phyloP scores from a whole-genome alignment of 2,113 vertebrate genomes.

The Crypturellus undulatus region DNA sequence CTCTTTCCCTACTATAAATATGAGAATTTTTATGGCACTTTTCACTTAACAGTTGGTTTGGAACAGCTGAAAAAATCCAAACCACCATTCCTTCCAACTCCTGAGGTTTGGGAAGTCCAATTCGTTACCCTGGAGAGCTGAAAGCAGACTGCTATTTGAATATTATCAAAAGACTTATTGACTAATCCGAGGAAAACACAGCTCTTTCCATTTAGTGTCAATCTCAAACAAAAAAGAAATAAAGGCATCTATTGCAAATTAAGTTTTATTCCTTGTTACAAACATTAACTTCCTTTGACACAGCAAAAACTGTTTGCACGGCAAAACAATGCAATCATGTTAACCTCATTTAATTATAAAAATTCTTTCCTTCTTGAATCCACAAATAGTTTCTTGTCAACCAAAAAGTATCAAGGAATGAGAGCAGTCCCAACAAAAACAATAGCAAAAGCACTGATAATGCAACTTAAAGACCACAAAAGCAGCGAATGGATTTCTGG shows the following conservation, averaged over 20 bases:
- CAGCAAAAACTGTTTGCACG: background rate
- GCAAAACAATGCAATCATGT: background rate
- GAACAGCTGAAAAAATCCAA: slow-evolving; percentile 11
- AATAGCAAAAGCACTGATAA: slow-evolving; percentile 2
- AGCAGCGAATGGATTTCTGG: background rate
- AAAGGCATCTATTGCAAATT: background rate
- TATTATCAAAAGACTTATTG: background rate
- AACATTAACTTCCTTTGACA: background rate
- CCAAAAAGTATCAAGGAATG: background rate
- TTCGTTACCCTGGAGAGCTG: background rate
- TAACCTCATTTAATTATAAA: slow-evolving; percentile 7
- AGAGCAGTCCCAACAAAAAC: background rate
- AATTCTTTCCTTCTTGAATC: slow-evolving; percentile 16
- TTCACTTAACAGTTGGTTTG: background rate
- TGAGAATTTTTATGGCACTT: background rate
- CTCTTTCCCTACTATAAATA: background rate
- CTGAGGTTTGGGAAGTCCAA: background rate
- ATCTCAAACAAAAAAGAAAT: background rate
- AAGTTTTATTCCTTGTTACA: background rate
- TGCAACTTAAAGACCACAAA: background rate
- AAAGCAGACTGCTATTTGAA: background rate
- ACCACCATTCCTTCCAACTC: background rate
- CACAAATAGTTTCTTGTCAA: slow-evolving; percentile 42
- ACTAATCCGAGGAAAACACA: background rate
- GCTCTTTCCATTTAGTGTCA: background rate